Evolutionary conservation across 2,113 vertebrate species (phyloP).

Genomic region (Microcebus murinus): DNA sequence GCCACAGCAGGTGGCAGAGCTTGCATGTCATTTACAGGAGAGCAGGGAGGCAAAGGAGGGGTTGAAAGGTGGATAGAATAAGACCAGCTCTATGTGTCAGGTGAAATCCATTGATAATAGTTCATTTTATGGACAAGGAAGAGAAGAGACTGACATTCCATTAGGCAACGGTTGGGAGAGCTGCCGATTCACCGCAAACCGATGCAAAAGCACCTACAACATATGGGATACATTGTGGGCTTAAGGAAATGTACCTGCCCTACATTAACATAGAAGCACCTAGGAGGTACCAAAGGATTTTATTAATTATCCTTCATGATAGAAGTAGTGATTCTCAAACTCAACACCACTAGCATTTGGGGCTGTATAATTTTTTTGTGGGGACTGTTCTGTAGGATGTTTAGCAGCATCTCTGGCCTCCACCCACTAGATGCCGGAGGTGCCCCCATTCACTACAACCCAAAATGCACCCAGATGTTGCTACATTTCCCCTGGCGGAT

Average conservation of each 20-base stretch:
- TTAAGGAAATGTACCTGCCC: not conserved
- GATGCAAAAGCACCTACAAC: not conserved
- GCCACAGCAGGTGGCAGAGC: too few relatives aligned
- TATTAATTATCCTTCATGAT: rapidly evolving
- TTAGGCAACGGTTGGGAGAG: not conserved
- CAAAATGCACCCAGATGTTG: not conserved
- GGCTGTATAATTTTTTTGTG: not conserved
- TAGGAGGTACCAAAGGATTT: not conserved
- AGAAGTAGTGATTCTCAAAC: not conserved
- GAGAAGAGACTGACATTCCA: too few relatives aligned
- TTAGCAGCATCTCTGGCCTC: not conserved
- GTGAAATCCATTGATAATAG: too few relatives aligned
- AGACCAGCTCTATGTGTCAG: too few relatives aligned
- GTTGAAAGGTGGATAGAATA: not conserved
- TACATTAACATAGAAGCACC: not conserved
- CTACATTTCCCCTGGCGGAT: not conserved
- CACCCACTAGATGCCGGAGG: rapidly evolving
- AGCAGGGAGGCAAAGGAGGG: not conserved
- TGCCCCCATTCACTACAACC: not conserved
- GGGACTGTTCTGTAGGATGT: not conserved
- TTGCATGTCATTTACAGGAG: not conserved
- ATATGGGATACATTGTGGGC: too few relatives aligned
- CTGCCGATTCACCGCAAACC: too few relatives aligned
- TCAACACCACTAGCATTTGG: not conserved
- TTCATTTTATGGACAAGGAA: not conserved